Conservation (phyloP, 2,888 invertebrate genomes). For the Leptinotarsa peninsularis region DNA sequence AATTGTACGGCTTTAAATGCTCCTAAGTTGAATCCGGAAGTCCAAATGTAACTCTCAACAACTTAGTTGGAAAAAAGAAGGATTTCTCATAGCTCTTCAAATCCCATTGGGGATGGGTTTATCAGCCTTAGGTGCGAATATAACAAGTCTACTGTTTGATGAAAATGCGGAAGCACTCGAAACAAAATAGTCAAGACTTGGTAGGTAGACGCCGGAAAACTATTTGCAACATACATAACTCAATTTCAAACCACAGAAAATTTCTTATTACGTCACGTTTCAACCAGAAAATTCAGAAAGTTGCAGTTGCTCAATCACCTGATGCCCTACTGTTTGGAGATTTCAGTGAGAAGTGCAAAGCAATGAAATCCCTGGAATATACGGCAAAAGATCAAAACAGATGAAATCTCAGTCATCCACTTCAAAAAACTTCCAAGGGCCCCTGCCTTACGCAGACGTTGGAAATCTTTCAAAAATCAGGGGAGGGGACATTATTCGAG, state of each 20-base stretch:
- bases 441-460: not conserved
- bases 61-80: not conserved
- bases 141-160: not conserved
- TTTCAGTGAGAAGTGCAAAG: conserved; percentile 1
- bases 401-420: not conserved
- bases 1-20: too few species aligned
- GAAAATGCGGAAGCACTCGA: not conserved
- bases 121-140: not conserved
- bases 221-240: not conserved
- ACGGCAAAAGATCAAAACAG: not conserved
- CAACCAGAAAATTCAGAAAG: not conserved
- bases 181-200: not conserved
- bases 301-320: not conserved
- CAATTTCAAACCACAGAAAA: not conserved
- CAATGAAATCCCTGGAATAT: not conserved
- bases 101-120: not conserved
- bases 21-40: not conserved
- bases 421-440: conserved; percentile 7
- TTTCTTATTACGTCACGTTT: not conserved
- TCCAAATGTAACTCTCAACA: not conserved
- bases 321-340: not conserved
- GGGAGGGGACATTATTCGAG: not conserved
- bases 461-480: not conserved
- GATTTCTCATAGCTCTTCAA: not conserved
- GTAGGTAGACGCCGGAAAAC: conserved; percentile 3